A percentile compares a stretch with the other conserved stretches of the same genome.
Evolutionary conservation across 37 sponge, comb jelly and placozoan species (phyloP).

Genomic region (Ianthella basta): DNA sequence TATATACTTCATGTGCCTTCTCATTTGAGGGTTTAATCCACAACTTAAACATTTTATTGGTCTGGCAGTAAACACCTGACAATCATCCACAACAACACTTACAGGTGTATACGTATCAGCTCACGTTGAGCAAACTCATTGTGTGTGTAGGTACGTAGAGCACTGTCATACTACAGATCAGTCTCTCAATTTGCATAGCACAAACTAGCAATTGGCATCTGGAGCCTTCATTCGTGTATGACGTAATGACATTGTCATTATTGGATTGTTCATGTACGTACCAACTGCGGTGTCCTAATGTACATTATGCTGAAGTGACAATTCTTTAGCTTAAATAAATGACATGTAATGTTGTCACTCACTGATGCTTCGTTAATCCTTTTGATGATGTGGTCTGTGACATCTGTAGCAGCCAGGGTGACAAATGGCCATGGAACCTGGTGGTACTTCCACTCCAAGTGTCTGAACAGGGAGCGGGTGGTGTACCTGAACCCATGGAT

Average conservation of each 20-base stretch:
- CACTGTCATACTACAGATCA: no score
- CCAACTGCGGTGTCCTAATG: no score
- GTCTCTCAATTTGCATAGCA: no score
- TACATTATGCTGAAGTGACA: not conserved
- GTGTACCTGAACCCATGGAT: conserved; percentile 98
- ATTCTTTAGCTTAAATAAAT: no score
- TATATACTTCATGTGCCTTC: no score
- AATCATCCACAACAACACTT: not conserved
- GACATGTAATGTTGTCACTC: conserved; percentile 45
- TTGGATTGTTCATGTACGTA: no score
- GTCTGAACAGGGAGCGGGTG: conserved; percentile 74
- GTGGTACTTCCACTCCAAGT: conserved; percentile 86
- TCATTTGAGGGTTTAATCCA: no score
- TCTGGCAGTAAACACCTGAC: not conserved
- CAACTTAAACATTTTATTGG: no score
- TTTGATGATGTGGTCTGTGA: conserved; percentile 68
- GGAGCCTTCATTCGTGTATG: no score
- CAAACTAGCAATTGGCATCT: no score
- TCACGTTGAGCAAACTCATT: not conserved
- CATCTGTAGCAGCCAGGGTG: conserved; percentile 51
- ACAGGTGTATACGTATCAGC: not conserved
- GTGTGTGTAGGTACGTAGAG: no score
- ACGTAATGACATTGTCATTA: not conserved
- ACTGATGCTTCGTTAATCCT: conserved; percentile 96
- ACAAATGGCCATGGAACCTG: conserved; percentile 84